Base-by-base conservation (phyloP, 2,113 vertebrate species). In the Machaerirhynchus nigripectus region DNA sequence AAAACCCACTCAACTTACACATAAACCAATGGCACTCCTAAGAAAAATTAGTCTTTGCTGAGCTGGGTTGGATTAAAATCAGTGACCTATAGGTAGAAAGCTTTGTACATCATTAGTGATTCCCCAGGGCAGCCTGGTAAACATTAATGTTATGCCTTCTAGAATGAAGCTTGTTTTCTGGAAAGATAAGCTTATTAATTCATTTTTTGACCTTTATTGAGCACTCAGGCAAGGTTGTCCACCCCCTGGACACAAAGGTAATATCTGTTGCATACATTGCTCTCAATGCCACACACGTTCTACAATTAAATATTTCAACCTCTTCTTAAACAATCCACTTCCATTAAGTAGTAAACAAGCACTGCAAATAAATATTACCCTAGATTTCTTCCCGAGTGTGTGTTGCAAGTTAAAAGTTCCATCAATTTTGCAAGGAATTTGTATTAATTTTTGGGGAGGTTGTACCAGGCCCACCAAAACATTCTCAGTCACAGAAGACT, bases 151-250 rank as follows among this genome's bases (percentile, higher is more conserved):
- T 94, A 93, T 78, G 44, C 57, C 74, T 96, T 97, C 93, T 94
- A 94, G 94, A 96, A 92, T 11, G 31, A 84, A 89, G 49, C 89
- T 87, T 96, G 84, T 95, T 96, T 96, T 96, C 95, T 96, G 65
- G 93, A 96, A 96, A 95, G 81, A 95, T 83, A 96, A 96, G 81
- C 70, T 79, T 97, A 87, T 95, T 93, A 95, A 96, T 96, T 96
- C 77, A 69, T 87, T 78, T 94, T 93, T 79, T 96, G 81, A 94
- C 95, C 95, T 97, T 95, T 95, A 89, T 60, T 91, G 91, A 87
- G 65, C 65, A 79, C 44, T 92, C 65, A 91, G 81, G 74, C 89
- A 94, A 94, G 77, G 81, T 50, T 93, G 77, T 75, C 89, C 93
- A 95, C 53, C 65, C 23, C 2, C 47, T 89, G 77, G 84, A 94